Evolutionary conservation across 2,888 invertebrate species (phyloP).

Genomic region (Laothoe populi): DNA sequence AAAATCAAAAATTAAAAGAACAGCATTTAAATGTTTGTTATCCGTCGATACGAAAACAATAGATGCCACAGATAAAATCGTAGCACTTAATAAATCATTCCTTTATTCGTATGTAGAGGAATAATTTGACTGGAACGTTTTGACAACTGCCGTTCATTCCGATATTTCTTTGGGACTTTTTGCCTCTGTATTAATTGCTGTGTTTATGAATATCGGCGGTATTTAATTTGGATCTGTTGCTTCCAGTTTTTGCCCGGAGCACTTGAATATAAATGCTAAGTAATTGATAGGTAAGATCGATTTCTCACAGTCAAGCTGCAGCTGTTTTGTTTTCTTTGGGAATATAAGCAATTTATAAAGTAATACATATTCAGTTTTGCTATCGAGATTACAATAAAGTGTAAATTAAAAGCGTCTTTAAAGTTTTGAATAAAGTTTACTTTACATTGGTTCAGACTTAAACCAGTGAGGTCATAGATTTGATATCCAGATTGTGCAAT

Average conservation of each 20-base stretch:
- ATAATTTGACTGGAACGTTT: slow-evolving; percentile 3
- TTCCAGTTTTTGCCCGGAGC: slow-evolving; percentile 25
- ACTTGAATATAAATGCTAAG: slow-evolving; percentile 27
- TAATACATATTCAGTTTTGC: slow-evolving; percentile 13
- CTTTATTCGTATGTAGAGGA: slow-evolving; percentile 22
- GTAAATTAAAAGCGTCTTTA: not conserved
- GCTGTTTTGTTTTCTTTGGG: slow-evolving; percentile 14
- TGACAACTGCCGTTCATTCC: not conserved
- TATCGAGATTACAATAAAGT: not conserved
- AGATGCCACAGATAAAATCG: slow-evolving; percentile 51
- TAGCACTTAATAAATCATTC: slow-evolving; percentile 58
- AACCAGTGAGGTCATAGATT: too few species aligned
- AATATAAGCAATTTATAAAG: slow-evolving; percentile 6
- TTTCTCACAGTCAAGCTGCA: slow-evolving; percentile 27
- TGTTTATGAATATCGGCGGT: slow-evolving; percentile 6
- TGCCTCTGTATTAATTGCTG: slow-evolving; percentile 5
- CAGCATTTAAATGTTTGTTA: slow-evolving; percentile 29
- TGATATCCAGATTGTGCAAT: too few species aligned
- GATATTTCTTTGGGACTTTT: not conserved
- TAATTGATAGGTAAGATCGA: slow-evolving; percentile 30
- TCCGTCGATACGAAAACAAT: slow-evolving; percentile 50
- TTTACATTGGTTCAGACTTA: not conserved
- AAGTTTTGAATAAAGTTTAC: not conserved
- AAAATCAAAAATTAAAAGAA: not conserved
- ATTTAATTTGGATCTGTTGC: slow-evolving; percentile 26